Conservation (phyloP, 2,888 invertebrate genomes). For the Ormyrus rosae region DNA sequence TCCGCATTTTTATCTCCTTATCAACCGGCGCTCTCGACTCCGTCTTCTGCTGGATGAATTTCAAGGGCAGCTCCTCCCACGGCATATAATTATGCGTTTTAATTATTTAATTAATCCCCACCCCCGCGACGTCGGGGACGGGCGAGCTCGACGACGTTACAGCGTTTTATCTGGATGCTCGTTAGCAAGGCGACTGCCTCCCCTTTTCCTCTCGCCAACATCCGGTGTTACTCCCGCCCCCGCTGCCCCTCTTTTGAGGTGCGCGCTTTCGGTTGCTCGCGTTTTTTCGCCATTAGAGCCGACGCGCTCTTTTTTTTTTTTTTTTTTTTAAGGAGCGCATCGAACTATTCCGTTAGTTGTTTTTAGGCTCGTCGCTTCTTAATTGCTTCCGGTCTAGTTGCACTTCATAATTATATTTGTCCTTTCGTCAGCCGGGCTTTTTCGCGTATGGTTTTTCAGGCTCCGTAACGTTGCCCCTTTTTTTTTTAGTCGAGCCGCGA, state of each 20-base stretch:
- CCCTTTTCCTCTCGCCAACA: conserved; percentile 14
- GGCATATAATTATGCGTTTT: conserved; percentile 69
- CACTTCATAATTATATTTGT: not conserved
- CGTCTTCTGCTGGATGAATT: conserved; percentile 8
- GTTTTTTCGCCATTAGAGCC: not conserved
- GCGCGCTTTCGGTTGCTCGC: not conserved
- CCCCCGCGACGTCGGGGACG: conserved; percentile 61
- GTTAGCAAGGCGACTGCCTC: conserved; percentile 61
- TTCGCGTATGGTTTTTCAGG: no score
- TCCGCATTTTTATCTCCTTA: not conserved
- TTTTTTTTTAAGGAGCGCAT: not conserved
- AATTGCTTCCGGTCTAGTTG: conserved; percentile 48
- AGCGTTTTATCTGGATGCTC: conserved; percentile 72
- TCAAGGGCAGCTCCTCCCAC: conserved; percentile 38
- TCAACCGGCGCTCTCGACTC: not conserved
- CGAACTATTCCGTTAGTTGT: conserved; percentile 37
- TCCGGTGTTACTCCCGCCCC: not conserved
- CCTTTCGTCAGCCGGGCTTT: no score
- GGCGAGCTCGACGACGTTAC: conserved; percentile 63
- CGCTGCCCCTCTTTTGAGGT: not conserved
- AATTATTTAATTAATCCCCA: conserved; percentile 73
- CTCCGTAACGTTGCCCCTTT: no score
- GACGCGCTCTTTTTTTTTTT: not conserved
- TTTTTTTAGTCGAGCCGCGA: no score
- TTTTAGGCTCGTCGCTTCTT: conserved; percentile 6